A percentile compares a stretch with the other conserved stretches of the same genome.
Evolutionary conservation across 2,888 invertebrate species (phyloP).

Genomic region (Drosophila greeni): DNA sequence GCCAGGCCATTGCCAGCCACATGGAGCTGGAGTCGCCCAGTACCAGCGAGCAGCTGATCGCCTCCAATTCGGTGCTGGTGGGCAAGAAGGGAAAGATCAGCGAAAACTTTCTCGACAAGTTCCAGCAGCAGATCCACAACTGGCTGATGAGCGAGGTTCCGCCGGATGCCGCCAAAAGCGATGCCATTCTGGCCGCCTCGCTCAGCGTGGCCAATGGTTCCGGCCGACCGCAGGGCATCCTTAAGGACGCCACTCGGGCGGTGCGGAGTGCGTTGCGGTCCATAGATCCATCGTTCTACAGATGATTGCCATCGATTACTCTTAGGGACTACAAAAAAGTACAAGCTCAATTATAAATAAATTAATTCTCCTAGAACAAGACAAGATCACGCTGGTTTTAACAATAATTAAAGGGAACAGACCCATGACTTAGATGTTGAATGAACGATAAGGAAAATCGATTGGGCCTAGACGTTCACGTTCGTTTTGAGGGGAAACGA

Average conservation of each 20-base stretch:
- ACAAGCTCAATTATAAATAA: slow-evolving; percentile 50
- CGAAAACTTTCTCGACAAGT: slow-evolving; percentile 68
- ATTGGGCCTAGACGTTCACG: background rate
- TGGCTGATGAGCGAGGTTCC: slow-evolving; percentile 63
- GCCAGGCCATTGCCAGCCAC: slow-evolving; percentile 52
- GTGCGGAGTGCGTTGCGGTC: slow-evolving; percentile 47
- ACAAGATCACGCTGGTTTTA: background rate
- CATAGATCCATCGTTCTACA: slow-evolving; percentile 27
- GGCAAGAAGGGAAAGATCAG: slow-evolving; percentile 62
- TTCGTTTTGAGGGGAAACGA: slow-evolving; percentile 1
- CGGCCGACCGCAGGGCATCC: slow-evolving; percentile 45
- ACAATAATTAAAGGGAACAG: background rate
- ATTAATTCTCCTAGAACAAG: slow-evolving; percentile 42
- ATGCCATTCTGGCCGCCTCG: slow-evolving; percentile 48
- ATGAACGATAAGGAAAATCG: slow-evolving; percentile 3
- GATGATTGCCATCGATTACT: slow-evolving; percentile 22
- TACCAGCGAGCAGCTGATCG: slow-evolving; percentile 44
- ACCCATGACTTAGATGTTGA: background rate
- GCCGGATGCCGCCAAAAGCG: slow-evolving; percentile 7
- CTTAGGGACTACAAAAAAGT: slow-evolving; percentile 24
- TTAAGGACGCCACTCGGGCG: slow-evolving; percentile 54
- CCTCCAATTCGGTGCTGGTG: slow-evolving; percentile 54
- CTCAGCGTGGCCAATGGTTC: slow-evolving; percentile 58
- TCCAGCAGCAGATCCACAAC: slow-evolving; percentile 64
- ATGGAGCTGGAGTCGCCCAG: slow-evolving; percentile 34